phyloP scores from a whole-genome alignment of 30 jellyfish, hydroid and myxozoan species.

The Hydractinia symbiolongicarpus region DNA sequence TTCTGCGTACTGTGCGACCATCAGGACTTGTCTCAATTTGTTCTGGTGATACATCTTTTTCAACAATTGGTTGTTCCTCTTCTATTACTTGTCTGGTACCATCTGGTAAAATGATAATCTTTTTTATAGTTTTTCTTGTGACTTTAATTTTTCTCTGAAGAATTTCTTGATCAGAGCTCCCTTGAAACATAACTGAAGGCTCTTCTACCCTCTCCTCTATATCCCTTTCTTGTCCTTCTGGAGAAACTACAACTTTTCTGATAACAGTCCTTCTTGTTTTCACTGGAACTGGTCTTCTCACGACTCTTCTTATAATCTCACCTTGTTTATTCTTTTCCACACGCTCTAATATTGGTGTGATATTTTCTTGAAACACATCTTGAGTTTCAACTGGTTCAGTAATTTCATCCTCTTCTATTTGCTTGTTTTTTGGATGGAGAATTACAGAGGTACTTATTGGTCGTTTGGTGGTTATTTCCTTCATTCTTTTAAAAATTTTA shows the following conservation, averaged over 20 bases:
- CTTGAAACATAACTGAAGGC: constrained; percentile 12
- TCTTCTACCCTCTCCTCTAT: constrained; percentile 27
- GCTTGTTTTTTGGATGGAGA: constrained; percentile 5
- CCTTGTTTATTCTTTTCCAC: not conserved
- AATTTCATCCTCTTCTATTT: constrained; percentile 31
- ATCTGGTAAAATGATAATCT: constrained; percentile 34
- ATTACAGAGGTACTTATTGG: not conserved
- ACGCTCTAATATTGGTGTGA: constrained; percentile 16
- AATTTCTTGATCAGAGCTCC: constrained; percentile 31
- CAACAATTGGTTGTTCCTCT: constrained; percentile 3
- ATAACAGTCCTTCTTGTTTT: constrained; percentile 53
- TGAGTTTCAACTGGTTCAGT: constrained; percentile 35
- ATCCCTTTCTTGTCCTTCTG: constrained; percentile 37
- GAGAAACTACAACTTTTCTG: constrained; percentile 57
- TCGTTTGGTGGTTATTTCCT: constrained; percentile 32
- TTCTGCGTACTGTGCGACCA: constrained; percentile 24
- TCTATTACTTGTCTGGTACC: constrained; percentile 35
- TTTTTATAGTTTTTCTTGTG: constrained; percentile 1
- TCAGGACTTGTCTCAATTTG: not conserved
- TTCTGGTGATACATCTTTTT: constrained; percentile 16
- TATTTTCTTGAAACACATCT: constrained; percentile 8
- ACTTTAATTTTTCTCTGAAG: constrained; percentile 3
- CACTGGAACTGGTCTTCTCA: constrained; percentile 26
- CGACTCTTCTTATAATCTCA: constrained; percentile 2
- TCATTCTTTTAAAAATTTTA: not conserved